Evolutionary conservation across 2,888 invertebrate species (phyloP), one percentile per base, ranked within the genome.

Genomic region (Incurvaria masculella): DNA sequence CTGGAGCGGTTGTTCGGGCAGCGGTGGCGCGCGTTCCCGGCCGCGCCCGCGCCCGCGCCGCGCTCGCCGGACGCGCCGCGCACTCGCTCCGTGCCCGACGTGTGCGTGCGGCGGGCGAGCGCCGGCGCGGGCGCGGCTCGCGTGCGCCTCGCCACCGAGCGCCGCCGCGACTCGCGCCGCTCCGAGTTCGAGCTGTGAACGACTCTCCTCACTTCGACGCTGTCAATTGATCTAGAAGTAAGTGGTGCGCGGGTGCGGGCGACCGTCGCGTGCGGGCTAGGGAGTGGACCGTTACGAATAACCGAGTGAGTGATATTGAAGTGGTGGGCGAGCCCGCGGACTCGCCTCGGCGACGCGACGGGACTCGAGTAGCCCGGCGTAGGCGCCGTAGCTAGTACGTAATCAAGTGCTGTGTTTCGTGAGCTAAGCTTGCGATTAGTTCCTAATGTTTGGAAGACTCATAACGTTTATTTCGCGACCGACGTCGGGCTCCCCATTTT

Each of bases 1-100:
- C 80, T 85, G 81, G 85, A 85, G 82, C 84, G 84, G 76, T 72
- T 86, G 75, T 85, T 86, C 71, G 84, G 81, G 63, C 76, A 78
- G 66, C 78, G 80, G 56, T 81, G 81, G 80, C 75, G 79, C 59
- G 72, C 73, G 56, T 75, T 74, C 59, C 75, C 75, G 57, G 63
- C 72, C 53, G 69, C 67, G 53, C 62, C 66, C 66, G 70, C 62
- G 71, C 71, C 23, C 21, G 45, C 33, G 45, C 19, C 39, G 45
- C 45, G 45, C 39, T 21, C 41, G 21, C 38, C 45, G 56, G 63
- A 66, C 51, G 54, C 58, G 55, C 41, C 20, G 39, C 40, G 18
- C 11, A 14, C 41, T 21, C 46, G 42, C 42, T 26, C 70, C 61
- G 71, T 72, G 33, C 45, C 45, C 45, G 45, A 45, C 45, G 45